phyloP scores from a whole-genome alignment of 2,888 invertebrate genomes.

The Drymonia ruficornis region DNA sequence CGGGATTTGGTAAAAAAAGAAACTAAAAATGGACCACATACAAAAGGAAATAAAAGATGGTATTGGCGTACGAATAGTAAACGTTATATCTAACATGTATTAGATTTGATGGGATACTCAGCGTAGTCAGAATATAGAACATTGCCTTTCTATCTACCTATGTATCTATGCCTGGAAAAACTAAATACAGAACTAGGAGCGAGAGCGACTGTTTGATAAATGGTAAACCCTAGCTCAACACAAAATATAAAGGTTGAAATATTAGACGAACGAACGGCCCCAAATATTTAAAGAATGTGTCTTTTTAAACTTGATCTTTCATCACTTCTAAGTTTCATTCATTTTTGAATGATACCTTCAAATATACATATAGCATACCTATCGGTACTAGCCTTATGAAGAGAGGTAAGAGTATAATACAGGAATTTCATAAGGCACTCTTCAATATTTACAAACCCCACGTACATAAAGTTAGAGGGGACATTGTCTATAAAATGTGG shows the following conservation, averaged over 20 bases:
- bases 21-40: neutral
- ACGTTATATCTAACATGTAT: neutral
- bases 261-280: conserved; percentile 12
- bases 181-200: neutral
- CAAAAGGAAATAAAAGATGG: neutral
- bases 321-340: too few relatives aligned
- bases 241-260: conserved; percentile 21
- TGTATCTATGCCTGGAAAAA: too few relatives aligned
- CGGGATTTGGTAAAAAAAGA: too few relatives aligned
- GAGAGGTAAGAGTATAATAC: too few relatives aligned
- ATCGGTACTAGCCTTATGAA: too few relatives aligned
- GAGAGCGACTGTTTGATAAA: neutral
- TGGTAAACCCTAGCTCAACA: neutral
- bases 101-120: neutral
- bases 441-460: too few relatives aligned
- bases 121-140: neutral
- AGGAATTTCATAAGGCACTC: too few relatives aligned
- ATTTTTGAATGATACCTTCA: too few relatives aligned
- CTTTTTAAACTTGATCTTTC: neutral
- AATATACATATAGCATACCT: too few relatives aligned
- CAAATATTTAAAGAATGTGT: neutral
- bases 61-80: neutral
- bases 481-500: neutral
- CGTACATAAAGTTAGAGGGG: too few relatives aligned
- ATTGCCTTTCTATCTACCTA: neutral